Conservation (phyloP, 2,113 vertebrate genomes). For the Crypturellus undulatus region DNA sequence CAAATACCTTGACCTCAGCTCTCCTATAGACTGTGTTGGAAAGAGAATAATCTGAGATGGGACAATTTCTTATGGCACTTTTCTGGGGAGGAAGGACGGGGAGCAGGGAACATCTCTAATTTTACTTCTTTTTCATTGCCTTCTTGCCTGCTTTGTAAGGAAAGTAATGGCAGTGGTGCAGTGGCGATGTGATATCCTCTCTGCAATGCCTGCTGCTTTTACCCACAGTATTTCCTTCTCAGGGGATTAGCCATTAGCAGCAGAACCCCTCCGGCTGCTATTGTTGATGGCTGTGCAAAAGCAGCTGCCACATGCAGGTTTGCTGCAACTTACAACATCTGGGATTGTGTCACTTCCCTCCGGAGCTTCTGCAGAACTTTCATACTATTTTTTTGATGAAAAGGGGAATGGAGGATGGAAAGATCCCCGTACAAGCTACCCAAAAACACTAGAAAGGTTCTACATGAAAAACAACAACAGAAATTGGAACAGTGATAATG, state of each 20-base stretch:
- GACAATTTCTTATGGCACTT: neutral
- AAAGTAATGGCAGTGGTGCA: neutral
- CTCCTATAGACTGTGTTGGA: neutral
- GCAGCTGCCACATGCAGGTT: slow-evolving; percentile 18
- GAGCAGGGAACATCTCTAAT: neutral
- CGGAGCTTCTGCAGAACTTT: neutral
- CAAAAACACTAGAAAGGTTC: neutral
- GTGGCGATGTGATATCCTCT: neutral
- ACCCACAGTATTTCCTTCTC: slow-evolving; percentile 11
- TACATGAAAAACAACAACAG: neutral
- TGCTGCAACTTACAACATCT: slow-evolving; percentile 23
- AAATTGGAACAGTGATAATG: neutral
- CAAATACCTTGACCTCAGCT: slow-evolving; percentile 17
- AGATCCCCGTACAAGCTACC: neutral
- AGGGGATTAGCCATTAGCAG: slow-evolving; percentile 9
- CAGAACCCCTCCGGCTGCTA: slow-evolving; percentile 57
- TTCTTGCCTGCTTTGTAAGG: slow-evolving; percentile 29
- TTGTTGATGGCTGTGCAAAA: slow-evolving; percentile 7
- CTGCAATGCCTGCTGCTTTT: slow-evolving; percentile 10
- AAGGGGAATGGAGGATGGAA: neutral
- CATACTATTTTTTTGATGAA: neutral
- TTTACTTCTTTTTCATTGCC: slow-evolving; percentile 42
- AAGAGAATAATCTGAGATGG: neutral
- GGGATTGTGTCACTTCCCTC: slow-evolving; percentile 26
- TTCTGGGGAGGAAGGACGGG: neutral